Conservation (phyloP, 2,888 invertebrate species). For the Lasioglossum morio region DNA sequence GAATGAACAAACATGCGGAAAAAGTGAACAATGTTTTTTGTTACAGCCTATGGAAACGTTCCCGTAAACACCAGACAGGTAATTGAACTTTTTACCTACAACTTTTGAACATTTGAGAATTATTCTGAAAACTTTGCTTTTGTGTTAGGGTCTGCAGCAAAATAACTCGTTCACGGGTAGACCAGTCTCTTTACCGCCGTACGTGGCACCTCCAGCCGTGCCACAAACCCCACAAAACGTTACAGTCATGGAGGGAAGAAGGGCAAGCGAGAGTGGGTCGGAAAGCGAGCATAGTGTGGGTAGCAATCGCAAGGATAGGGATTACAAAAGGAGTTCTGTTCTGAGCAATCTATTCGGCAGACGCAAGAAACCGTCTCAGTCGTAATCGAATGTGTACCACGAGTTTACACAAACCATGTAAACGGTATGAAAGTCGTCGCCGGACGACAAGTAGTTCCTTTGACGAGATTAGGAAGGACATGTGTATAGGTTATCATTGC, state of each 20-base stretch:
- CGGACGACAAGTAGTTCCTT: slow-evolving; percentile 43
- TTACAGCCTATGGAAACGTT: slow-evolving; percentile 84
- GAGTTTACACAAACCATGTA: slow-evolving; percentile 12
- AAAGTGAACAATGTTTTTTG: slow-evolving; percentile 58
- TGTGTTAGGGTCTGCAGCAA: slow-evolving; percentile 72
- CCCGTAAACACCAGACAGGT: slow-evolving; percentile 82
- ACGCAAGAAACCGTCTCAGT: slow-evolving; percentile 81
- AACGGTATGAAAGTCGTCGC: slow-evolving; percentile 18
- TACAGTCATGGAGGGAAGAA: slow-evolving; percentile 79
- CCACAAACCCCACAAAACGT: slow-evolving; percentile 76
- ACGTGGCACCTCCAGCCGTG: slow-evolving; percentile 84
- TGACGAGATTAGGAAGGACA: slow-evolving; percentile 19
- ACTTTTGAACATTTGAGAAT: background rate
- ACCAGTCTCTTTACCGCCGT: slow-evolving; percentile 84
- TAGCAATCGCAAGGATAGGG: slow-evolving; percentile 82
- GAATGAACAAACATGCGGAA: background rate
- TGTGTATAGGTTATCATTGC: slow-evolving; percentile 36
- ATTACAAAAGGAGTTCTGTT: slow-evolving; percentile 82
- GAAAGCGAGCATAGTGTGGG: slow-evolving; percentile 84
- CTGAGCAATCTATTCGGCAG: slow-evolving; percentile 82
- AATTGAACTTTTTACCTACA: slow-evolving; percentile 39
- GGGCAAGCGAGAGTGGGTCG: slow-evolving; percentile 83
- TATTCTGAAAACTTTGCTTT: background rate
- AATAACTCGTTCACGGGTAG: slow-evolving; percentile 81
- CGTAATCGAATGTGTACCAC: slow-evolving; percentile 67